These are phyloP conservation scores for Nothocercus nigrocapillus DNA, from an alignment of 2,113 vertebrate species.

Conservation along the genomic window DNA sequence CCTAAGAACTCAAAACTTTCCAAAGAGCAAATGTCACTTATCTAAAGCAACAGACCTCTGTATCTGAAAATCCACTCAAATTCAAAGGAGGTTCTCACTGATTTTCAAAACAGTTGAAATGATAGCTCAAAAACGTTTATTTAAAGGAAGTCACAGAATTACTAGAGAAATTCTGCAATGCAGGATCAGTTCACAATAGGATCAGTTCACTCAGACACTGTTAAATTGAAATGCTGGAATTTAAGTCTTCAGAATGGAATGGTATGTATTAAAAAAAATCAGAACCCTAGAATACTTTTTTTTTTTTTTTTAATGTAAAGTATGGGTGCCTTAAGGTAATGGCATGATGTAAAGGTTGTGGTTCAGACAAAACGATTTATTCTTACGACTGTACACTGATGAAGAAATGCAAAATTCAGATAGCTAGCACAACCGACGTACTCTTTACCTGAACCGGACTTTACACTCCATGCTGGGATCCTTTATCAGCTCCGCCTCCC, in stretches of 20 bases:
- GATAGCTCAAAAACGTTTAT: neutral
- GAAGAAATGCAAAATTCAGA: neutral
- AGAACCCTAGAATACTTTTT: neutral
- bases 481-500: conserved; percentile 75
- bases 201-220: neutral
- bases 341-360: neutral
- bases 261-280: neutral
- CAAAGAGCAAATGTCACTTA: neutral
- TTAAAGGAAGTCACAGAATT: neutral
- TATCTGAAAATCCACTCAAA: neutral
- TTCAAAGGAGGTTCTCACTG: neutral
- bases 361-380: neutral
- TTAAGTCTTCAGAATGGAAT: neutral
- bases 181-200: neutral
- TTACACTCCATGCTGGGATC: conserved; percentile 76
- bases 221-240: neutral
- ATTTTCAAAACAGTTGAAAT: neutral
- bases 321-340: neutral
- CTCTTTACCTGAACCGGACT: conserved; percentile 76
- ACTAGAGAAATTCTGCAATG: neutral
- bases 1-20: neutral
- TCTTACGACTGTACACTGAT: neutral
- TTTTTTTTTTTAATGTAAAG: neutral
- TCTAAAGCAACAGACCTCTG: neutral
- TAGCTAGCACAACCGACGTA: neutral